Evolutionary conservation across 2,888 invertebrate genomes (phyloP), one percentile per base, ranked within the genome.

Genomic region (Leptinotarsa peninsularis): DNA sequence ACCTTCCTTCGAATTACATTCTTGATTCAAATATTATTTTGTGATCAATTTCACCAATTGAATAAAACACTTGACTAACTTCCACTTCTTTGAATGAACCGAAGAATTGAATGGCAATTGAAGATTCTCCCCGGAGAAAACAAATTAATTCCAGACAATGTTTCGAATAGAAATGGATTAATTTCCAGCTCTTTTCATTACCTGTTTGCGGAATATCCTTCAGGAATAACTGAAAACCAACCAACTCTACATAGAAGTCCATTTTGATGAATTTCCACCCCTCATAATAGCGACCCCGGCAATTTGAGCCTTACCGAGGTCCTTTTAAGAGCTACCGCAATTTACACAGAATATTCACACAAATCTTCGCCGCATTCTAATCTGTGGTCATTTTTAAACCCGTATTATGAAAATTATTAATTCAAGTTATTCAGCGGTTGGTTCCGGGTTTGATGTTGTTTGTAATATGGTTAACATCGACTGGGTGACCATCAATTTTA

Each of bases 241-340:
- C 83, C 85, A 86, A 84, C 84, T 43, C 43, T 13, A 85, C 85
- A 85, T 84, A 82, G 86, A 86, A 87, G 87, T 87, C 87, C 86
- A 82, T 85, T 84, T 84, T 87, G 86, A 86, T 87, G 87, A 86
- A 86, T 87, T 86, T 87, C 85, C 84, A 86, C 86, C 87, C 87
- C 86, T 86, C 87, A 86, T 87, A 87, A 88, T 87, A 87, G 87
- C 86, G 43, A 67, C 72, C 54, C 68, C 72, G 72, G 72, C 72
- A 72, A 76, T 81, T 80, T 79, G 77, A 74, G 73, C 79, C 74
- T 79, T 81, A 79, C 79, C 74, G 75, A 75, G 76, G 70, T 75
- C 71, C 75, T 74, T 81, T 81, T 78, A 78, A 78, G 74, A 76
- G 79, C 73, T 76, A 75, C 74, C 74, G 69, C 75, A 71, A 78